Percentiles rank a stretch among this genome's conserved stretches.
phyloP scores from a whole-genome alignment of 2,888 invertebrate genomes.

The Oxyscelio sp. region DNA sequence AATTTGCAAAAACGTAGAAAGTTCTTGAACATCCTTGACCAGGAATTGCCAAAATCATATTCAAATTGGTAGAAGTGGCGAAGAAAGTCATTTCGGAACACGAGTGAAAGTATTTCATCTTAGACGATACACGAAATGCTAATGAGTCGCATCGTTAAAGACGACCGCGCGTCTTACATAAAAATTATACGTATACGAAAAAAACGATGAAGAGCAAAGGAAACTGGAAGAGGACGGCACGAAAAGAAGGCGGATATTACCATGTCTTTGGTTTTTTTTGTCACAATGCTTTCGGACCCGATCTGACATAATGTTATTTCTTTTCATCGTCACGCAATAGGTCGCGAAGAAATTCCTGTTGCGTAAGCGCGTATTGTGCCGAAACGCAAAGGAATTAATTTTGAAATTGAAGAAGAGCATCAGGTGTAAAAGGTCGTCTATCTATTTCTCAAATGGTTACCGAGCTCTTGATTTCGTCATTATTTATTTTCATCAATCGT shows the following conservation, averaged over 20 bases:
- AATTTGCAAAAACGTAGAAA: constrained; percentile 2
- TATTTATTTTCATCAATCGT: constrained; percentile 10
- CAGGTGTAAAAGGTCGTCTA: neutral
- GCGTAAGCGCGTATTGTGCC: constrained; percentile 23
- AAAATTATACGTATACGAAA: constrained; percentile 3
- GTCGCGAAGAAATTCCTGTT: constrained; percentile 44
- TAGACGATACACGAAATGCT: constrained; percentile 31
- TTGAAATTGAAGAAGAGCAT: neutral
- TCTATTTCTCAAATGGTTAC: constrained; percentile 14
- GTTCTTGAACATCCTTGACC: neutral
- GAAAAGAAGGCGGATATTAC: neutral
- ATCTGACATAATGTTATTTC: constrained; percentile 37
- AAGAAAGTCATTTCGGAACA: constrained; percentile 2
- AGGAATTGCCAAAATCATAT: constrained; percentile 3
- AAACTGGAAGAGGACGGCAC: neutral
- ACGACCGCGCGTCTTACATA: constrained; percentile 31
- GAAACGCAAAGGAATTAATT: constrained; percentile 22
- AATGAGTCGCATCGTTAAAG: constrained; percentile 20
- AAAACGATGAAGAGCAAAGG: neutral
- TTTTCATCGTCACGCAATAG: constrained; percentile 46
- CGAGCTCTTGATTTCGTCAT: neutral
- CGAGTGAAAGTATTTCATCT: constrained; percentile 38
- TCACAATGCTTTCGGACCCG: neutral
- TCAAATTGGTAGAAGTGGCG: constrained; percentile 12
- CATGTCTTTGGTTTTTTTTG: constrained; percentile 15